Evolutionary conservation across 2,113 vertebrate genomes (phyloP), one percentile per base, ranked within the genome.

Genomic region (Lathamus discolor): DNA sequence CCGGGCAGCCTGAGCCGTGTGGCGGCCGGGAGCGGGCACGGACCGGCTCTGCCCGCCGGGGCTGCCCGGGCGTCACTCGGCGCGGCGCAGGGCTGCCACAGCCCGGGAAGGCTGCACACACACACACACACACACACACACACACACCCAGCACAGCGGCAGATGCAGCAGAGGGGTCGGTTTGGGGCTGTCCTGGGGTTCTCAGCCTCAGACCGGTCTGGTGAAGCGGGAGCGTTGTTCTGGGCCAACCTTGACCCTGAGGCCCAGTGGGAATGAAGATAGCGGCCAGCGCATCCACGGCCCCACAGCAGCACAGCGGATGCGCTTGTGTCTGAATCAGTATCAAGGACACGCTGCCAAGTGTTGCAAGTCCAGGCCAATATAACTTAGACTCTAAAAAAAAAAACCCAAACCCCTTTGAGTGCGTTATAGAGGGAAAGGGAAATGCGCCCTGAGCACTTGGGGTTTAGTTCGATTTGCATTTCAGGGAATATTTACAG

Each of bases 381-480:
- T 92, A 94, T 94, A 94, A 80, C 0, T 2, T 24, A 80, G 55
- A 86, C 49, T 80, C 84, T 76, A 3, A 61, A 94, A 92, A 87
- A 44, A 61, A 23, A 20, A 59, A 3, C 20, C 33, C 57, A 61
- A 17, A 5, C 17, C 24, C 44, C 43, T 94, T 64, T 88, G 90
- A 86, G 73, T 24, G 28, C 9, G 2, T 76, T 85, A n/a, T 14
- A 78, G 91, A 90, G 94, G 88, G 81, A 88, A 66, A 96, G 81
- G 83, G 91, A 95, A 95, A 90, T 64, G 94, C 64, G 95, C 96
- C 95, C 92, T 90, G 79, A 92, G 96, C 81, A 3, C 88, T 93
- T 66, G 13, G 3, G 61, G 59, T 97, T 93, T 75, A 83, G 93
- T 93, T 95, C 5, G 1, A 61, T 95, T 97, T 95, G 78, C 82